Conservation (phyloP, 2,113 vertebrate genomes). For the Oncorhynchus kisutch region DNA sequence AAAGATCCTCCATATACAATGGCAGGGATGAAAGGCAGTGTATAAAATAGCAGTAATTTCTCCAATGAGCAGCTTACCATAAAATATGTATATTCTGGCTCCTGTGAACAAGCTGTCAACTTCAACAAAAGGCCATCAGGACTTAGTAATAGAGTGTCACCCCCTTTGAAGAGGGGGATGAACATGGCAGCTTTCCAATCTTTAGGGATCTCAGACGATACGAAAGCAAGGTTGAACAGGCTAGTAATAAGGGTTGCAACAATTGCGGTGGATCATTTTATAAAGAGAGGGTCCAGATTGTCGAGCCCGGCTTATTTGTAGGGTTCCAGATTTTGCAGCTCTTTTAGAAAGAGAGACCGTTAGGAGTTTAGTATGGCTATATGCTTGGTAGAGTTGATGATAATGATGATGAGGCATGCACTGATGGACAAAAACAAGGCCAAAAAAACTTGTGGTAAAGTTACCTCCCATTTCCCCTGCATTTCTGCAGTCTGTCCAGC, state of each 20-base stretch:
- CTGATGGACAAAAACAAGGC: too few relatives aligned
- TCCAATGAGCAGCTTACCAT: slow-evolving; percentile 13
- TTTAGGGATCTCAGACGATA: too few relatives aligned
- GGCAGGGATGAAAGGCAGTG: background rate
- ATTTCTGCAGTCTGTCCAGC: slow-evolving; percentile 71
- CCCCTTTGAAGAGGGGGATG: too few relatives aligned
- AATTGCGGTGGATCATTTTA: too few relatives aligned
- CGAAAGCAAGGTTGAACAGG: too few relatives aligned
- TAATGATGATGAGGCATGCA: too few relatives aligned
- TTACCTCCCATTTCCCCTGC: slow-evolving; percentile 77
- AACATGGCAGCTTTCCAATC: too few relatives aligned
- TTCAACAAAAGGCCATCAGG: slow-evolving; percentile 19
- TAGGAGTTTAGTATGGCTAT: background rate
- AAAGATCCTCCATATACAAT: background rate
- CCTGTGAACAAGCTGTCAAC: slow-evolving; percentile 11
- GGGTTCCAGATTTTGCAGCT: too few relatives aligned
- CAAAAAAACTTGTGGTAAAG: background rate
- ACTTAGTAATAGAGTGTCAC: background rate
- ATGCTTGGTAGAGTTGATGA: background rate
- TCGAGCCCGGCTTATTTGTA: too few relatives aligned
- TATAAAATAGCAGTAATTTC: slow-evolving; percentile 15
- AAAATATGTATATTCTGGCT: slow-evolving; percentile 31
- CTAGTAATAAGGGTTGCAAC: too few relatives aligned
- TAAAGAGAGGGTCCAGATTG: too few relatives aligned
- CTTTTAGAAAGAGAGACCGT: too few relatives aligned